A percentile compares a stretch with the other conserved stretches of the same genome.
These are phyloP conservation scores for Pimpla rufipes DNA, from an alignment of 2,888 invertebrate genomes.

Conservation along the genomic window DNA sequence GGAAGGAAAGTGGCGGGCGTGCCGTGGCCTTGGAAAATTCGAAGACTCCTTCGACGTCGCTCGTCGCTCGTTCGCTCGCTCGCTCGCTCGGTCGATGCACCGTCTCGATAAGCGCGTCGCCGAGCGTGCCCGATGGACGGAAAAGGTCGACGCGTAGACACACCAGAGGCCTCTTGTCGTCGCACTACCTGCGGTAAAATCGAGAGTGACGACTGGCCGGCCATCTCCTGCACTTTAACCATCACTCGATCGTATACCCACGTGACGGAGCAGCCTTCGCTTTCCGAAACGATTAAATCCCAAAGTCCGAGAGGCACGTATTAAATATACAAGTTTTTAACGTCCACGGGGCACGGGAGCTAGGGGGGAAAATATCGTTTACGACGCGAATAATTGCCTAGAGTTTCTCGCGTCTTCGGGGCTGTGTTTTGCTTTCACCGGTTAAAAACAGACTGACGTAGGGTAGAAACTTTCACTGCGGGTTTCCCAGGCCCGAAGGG, in stretches of 20 bases:
- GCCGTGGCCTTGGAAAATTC: constrained; percentile 68
- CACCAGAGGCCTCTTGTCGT: not conserved
- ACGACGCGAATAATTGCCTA: not conserved
- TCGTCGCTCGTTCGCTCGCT: constrained; percentile 16
- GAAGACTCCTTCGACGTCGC: constrained; percentile 52
- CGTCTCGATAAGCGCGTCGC: constrained; percentile 35
- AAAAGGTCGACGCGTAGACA: not conserved
- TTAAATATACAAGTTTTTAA: no score
- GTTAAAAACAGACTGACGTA: not conserved
- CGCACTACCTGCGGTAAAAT: constrained; percentile 18
- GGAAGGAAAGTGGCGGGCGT: constrained; percentile 67
- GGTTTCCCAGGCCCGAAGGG: not conserved
- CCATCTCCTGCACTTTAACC: not conserved
- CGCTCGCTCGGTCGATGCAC: constrained; percentile 49
- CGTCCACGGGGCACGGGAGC: no score
- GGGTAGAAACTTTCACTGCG: constrained; percentile 1
- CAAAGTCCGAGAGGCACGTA: no score
- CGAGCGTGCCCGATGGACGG: not conserved
- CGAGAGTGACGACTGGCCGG: constrained; percentile 17
- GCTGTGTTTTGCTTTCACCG: constrained; percentile 46
- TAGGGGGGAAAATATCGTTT: not conserved
- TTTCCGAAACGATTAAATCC: no score
- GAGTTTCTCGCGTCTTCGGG: constrained; percentile 20
- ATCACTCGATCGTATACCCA: no score
- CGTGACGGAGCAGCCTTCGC: no score